Conservation (phyloP, 2,888 invertebrate species). For the Argynnis bischoffii region DNA sequence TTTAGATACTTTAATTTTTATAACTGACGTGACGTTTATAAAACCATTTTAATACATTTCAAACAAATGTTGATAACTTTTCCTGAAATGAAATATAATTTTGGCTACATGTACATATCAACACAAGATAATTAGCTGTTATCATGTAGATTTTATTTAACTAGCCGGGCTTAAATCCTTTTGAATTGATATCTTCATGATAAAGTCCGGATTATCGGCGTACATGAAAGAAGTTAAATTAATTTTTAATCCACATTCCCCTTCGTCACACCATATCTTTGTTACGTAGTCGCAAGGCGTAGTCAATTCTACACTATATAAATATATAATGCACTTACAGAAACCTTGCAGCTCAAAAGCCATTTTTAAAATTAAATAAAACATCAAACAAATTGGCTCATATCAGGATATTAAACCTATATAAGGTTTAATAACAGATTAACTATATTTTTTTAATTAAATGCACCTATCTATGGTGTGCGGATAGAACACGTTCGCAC, state of each 20-base stretch:
- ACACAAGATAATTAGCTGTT: slow-evolving; percentile 69
- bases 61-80: background rate
- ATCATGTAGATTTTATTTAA: slow-evolving; percentile 75
- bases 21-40: no score
- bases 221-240: slow-evolving; percentile 79
- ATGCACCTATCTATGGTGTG: no score
- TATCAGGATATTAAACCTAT: no score
- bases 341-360: no score
- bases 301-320: slow-evolving; percentile 45
- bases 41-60: no score
- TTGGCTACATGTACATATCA: slow-evolving; percentile 38
- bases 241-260: slow-evolving; percentile 79
- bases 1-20: background rate
- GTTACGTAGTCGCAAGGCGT: slow-evolving; percentile 59
- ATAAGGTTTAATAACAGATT: no score
- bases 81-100: slow-evolving; percentile 1
- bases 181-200: slow-evolving; percentile 80
- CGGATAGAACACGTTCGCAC: no score
- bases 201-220: slow-evolving; percentile 78
- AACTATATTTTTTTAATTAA: no score
- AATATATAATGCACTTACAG: no score
- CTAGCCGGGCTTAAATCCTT: slow-evolving; percentile 75
- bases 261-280: slow-evolving; percentile 67
- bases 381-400: no score
- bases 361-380: no score